Evolutionary conservation across 1,140 invertebrate genomes (phyloP).

Genomic region (Pteromalus puparum): DNA sequence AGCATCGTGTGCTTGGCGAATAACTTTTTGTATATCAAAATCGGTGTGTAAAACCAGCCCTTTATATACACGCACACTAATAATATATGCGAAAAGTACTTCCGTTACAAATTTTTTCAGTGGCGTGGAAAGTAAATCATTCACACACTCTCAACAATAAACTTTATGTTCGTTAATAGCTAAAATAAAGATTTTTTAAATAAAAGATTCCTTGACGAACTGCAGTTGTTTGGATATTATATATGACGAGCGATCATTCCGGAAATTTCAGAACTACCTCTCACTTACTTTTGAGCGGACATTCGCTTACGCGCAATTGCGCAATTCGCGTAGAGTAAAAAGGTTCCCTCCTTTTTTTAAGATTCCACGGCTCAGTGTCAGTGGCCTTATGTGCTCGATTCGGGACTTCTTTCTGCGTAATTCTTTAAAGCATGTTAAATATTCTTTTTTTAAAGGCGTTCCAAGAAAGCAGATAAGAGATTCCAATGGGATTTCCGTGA

Average conservation of each 20-base stretch:
- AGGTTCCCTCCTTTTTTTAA: conserved; percentile 16
- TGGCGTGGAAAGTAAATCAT: too few species aligned
- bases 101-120: too few species aligned
- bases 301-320: conserved; percentile 44
- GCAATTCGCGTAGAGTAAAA: conserved; percentile 44
- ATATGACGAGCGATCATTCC: background rate
- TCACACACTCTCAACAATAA: too few species aligned
- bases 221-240: background rate
- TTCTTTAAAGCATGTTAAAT: conserved; percentile 12
- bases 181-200: too few species aligned
- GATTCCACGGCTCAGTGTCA: conserved; percentile 40
- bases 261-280: conserved; percentile 16
- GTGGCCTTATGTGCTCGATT: conserved; percentile 45
- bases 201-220: too few species aligned
- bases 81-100: too few species aligned
- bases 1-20: too few species aligned
- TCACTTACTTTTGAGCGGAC: conserved; percentile 1
- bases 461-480: conserved; percentile 42
- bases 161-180: too few species aligned
- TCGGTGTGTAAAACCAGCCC: too few species aligned
- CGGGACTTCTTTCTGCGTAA: conserved; percentile 30
- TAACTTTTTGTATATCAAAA: too few species aligned
- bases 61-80: too few species aligned
- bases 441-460: conserved; percentile 31
- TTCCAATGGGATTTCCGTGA: conserved; percentile 32